phyloP scores from a whole-genome alignment of 1,140 invertebrate species.

The Drosophila biarmipes region DNA sequence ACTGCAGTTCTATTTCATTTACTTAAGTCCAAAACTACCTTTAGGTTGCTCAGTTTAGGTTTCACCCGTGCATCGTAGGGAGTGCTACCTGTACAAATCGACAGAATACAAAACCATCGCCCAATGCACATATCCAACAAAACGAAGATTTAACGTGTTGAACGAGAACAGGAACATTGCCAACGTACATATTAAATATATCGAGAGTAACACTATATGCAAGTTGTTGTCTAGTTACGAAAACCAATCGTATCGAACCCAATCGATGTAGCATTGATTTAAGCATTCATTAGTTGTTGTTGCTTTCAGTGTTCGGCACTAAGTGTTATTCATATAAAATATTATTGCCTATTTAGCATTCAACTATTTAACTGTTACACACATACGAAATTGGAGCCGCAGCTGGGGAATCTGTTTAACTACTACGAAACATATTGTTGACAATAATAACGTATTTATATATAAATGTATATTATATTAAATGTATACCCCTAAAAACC shows the following conservation, averaged over 20 bases:
- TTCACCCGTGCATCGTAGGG: constrained; percentile 27
- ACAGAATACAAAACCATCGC: constrained; percentile 41
- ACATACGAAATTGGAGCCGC: constrained; percentile 52
- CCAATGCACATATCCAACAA: constrained; percentile 65
- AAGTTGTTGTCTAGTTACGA: constrained; percentile 59
- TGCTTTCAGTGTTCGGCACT: constrained; percentile 65
- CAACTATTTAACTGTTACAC: constrained; percentile 68
- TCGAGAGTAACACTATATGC: constrained; percentile 26
- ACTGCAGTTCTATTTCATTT: constrained; percentile 23
- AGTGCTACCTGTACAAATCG: constrained; percentile 26
- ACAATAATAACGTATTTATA: constrained; percentile 82
- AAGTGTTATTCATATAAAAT: constrained; percentile 45
- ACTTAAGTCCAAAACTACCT: constrained; percentile 19
- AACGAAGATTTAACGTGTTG: constrained; percentile 21
- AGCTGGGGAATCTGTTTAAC: constrained; percentile 47
- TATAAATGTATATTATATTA: constrained; percentile 70
- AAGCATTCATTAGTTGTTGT: constrained; percentile 59
- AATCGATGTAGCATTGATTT: constrained; percentile 52
- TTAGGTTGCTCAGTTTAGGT: constrained; percentile 30
- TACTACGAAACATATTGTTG: constrained; percentile 78
- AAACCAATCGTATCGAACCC: constrained; percentile 14
- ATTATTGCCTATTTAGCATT: constrained; percentile 55
- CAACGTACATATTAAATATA: constrained; percentile 64
- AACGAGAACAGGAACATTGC: constrained; percentile 59
- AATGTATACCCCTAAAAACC: constrained; percentile 57